Evolutionary conservation across 2,888 invertebrate genomes (phyloP), one percentile per base, ranked within the genome.

Genomic region (Netelia virgata): DNA sequence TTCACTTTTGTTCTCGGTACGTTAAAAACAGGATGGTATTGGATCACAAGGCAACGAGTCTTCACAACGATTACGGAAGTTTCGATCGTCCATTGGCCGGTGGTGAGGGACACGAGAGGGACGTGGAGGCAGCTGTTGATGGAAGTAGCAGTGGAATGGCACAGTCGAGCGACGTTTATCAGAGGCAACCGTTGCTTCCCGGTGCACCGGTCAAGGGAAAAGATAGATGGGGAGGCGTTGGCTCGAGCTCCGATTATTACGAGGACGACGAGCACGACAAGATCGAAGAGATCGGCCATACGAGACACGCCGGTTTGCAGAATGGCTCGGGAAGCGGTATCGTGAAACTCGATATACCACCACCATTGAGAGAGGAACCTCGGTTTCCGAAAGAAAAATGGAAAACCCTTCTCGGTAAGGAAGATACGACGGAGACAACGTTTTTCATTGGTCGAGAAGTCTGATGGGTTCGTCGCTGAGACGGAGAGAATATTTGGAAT

Each of bases 371-470:
- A 89, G 97, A 97, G 91, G 97, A 97, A 92, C 96, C 96, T 23
- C 95, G 97, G 90, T 97, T 96, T 94, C 97, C 97, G 53, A 97
- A 97, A 93, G 97, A 97, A 94, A 96, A 97, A 93, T 97, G 97
- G 95, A 97, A 97, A 95, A 97, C 97, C 20, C 94, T 96, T 87
- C 92, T 96, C 88, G 95, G 95, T 95, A 91, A 91, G 18, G 18
- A 47, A 43, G 1, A 43, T 10, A 43, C 11, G 3, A 14, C 11
- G 3, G 47, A 47, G 47, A 11, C 10, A 28, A 10, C 1, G 3
- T 47, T 47, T 10, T 47, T 47, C 14, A n/a, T 55, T 0, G 11
- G 28, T 59, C n/a, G 53, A 9, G 36, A 18, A n/a, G 11, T 55
- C 11, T 55, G 16, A 1, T 55, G 0, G 0, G 3, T 55, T 6